phyloP scores from a whole-genome alignment of 2,113 vertebrate genomes.

The Corydoras maculifer region DNA sequence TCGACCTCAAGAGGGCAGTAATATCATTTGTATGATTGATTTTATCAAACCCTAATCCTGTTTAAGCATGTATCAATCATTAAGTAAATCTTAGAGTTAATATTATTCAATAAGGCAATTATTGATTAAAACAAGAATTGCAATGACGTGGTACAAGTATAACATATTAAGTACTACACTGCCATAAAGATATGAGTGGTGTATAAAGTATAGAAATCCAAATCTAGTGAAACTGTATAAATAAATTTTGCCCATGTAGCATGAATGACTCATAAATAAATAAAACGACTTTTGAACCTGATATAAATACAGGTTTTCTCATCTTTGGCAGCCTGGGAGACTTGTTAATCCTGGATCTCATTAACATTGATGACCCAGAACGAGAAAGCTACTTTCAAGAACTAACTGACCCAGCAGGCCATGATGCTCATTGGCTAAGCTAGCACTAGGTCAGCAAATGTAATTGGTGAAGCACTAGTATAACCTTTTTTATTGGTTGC shows the following conservation, averaged over 20 bases:
- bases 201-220: too few species aligned
- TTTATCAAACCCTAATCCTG: background rate
- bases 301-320: background rate
- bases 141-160: too few species aligned
- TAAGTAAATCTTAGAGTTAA: too few species aligned
- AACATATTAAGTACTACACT: too few species aligned
- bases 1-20: slow-evolving; percentile 27
- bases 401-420: background rate
- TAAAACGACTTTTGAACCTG: too few species aligned
- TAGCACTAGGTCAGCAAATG: slow-evolving; percentile 8
- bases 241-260: too few species aligned
- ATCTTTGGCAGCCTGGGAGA: background rate
- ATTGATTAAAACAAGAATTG: too few species aligned
- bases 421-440: slow-evolving; percentile 22
- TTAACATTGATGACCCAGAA: slow-evolving; percentile 33
- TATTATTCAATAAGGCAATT: too few species aligned
- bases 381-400: slow-evolving; percentile 33
- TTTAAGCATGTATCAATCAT: too few species aligned
- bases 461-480: slow-evolving; percentile 16
- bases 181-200: too few species aligned
- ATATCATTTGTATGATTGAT: background rate
- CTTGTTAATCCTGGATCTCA: slow-evolving; percentile 38
- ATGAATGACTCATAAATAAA: too few species aligned
- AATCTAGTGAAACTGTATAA: too few species aligned
- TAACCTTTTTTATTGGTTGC: slow-evolving; percentile 23